These are phyloP conservation scores for Metallyticus violacea DNA, from an alignment of 2,888 invertebrate species.

Conservation along the genomic window DNA sequence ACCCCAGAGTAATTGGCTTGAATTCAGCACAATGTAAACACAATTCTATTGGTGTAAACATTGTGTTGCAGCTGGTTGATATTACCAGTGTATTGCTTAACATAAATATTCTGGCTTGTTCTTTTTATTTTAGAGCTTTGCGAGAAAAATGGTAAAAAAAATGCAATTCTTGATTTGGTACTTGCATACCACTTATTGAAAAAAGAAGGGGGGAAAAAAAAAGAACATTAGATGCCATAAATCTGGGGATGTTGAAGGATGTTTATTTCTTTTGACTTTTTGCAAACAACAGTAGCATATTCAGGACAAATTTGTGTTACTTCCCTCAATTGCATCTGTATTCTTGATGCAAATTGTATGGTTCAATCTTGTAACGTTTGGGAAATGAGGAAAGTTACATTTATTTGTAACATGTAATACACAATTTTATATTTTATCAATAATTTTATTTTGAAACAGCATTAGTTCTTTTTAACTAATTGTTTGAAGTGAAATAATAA, in stretches of 20 bases:
- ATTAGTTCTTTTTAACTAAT: neutral
- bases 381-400: neutral
- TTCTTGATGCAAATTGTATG: constrained; percentile 1
- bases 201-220: neutral
- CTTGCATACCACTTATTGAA: too few relatives aligned
- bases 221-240: neutral
- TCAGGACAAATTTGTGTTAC: neutral
- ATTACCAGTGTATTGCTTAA: neutral
- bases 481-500: neutral
- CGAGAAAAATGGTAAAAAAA: too few relatives aligned
- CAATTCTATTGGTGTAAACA: too few relatives aligned
- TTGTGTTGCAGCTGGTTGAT: neutral
- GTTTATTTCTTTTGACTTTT: neutral
- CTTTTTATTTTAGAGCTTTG: too few relatives aligned
- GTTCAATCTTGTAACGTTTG: neutral
- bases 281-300: too few relatives aligned
- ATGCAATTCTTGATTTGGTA: neutral
- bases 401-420: neutral
- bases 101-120: neutral
- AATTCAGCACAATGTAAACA: neutral
- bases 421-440: neutral
- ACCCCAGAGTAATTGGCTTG: neutral
- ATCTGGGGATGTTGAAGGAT: constrained; percentile 9
- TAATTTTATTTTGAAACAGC: neutral
- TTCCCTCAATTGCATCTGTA: constrained; percentile 4